Evolutionary conservation across 2,113 vertebrate genomes (phyloP), one percentile per base, ranked within the genome.

Genomic region (Narcine bancroftii): DNA sequence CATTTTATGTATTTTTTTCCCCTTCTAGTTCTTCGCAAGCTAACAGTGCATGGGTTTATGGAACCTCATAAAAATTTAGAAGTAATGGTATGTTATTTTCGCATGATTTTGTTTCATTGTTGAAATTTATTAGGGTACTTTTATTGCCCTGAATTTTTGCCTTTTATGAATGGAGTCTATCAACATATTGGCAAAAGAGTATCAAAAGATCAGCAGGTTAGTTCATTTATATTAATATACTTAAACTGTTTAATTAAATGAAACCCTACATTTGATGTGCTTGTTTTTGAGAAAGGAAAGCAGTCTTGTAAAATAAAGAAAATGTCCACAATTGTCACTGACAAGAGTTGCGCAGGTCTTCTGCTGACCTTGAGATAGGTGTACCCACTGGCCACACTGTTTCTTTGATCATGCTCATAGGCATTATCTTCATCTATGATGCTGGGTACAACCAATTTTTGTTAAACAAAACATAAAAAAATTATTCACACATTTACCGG

Each of bases 41-140:
- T 99, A 94, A 99, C 99, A 0, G 98, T 99, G 53, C 97, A 99
- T 93, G 99, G 99, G 79, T 99, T 99, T 96, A 95, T 96, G 93
- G 97, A 99, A 93, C 98, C 99, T 85, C 97, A 98, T 33, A 97
- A 97, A 94, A 98, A 96, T 93, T 94, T 96, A 95, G 98, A 99
- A 92, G 97, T 98, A 92, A 99, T 99, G 98, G 99, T 99, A 95
- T 98, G 98, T 95, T 63, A 87, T 6, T 76, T 60, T 21, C n/a
- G 53, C 10, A 56, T 50, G n/a, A n/a, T 53, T 60, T 72, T n/a
- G 15, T 56, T 83, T 83, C 9, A 29, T 17, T 53, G 47, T 26
- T 53, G 79, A 83, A 83, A 56, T 83, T 53, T 53, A n/a, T 83
- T n/a, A 50, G 29, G 79, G 50, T 29, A 83, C 45, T n/a, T 5